Base-by-base conservation (phyloP, 2,888 invertebrate genomes). In the Trichogramma dendrolimi region DNA sequence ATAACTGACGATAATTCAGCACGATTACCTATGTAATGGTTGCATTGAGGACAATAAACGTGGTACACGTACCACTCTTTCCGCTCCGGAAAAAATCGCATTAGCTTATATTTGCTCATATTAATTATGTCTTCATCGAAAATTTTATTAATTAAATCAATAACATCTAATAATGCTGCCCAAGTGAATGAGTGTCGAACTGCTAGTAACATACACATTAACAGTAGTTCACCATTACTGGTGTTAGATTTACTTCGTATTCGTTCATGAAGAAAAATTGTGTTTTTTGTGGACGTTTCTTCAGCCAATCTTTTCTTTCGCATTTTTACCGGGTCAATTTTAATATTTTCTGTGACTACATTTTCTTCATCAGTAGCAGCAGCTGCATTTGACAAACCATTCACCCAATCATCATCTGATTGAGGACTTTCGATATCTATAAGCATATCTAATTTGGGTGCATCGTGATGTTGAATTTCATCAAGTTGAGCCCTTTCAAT, bases 91-190 rank as follows among this genome's bases (percentile, higher is more conserved):
- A 53, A 53, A 53, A 46, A 46, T 7, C 47, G 44, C 10, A 55
- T 39, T 38, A 61, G 53, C 44, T 58, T 61, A 48, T 59, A 61
- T 54, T 61, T 61, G 14, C 59, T 47, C 4, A 48, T 10, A 38
- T 52, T 55, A 8, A 61, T 8, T 7, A 55, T 27, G 27, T 61
- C 52, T 38, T 58, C 14, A 38, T 55, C 55, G 39, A 52, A 58
- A 39, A 64, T 43, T 46, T 52, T 61, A 57, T 64, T 61, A 4
- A 63, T 50, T n/a, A 63, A 14, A 42, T 40, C 46, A 8, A 63
- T 56, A 39, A 63, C 57, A 38, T 43, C 60, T 6, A 63, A 40
- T 14, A 60, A 46, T 4, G 57, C 60, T 14, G 27, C 11, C 63
- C 63, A 63, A 14, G 60, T 43, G 10, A 63, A 40, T 5, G 53